Evolutionary conservation across 2,888 invertebrate species (phyloP), one percentile per base, ranked within the genome.

Genomic region (Drosophila hawaiiensis): DNA sequence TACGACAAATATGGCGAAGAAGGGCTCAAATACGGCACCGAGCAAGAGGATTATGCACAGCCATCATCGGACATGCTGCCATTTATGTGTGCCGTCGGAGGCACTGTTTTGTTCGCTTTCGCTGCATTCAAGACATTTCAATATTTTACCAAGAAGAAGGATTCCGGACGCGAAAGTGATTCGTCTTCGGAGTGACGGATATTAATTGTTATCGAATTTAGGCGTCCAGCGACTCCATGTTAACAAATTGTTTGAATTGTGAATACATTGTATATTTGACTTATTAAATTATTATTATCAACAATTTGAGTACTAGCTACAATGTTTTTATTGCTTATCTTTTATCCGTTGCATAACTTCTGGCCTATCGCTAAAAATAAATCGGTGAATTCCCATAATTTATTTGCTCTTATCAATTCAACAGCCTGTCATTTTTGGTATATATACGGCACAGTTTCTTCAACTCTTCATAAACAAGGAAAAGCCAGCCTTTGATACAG

Each of bases 71-170:
- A 84, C 22, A 83, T 89, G 84, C 12, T 83, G 22, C 84, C 89
- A 1, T 89, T 84, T 41, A 78, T 84, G 69, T 75, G 76, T 31
- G 84, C 78, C 7, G 82, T 84, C 41, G 89, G 86, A 1, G 84
- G 84, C n/a, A 82, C 84, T 0, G 78, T 84, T 39, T 53, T 84
- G 29, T 84, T 84, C 55, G 87, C 84, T 0, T 84, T 81, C 54
- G 89, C 72, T 2, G 89, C 89, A 3, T 89, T 73, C 19, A 84
- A 89, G 55, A 83, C 84, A 1, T 84, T 83, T 25, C 74, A 86
- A 49, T 81, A 73, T 50, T 84, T 84, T n/a, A 81, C 78, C 0
- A 73, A 81, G n/a, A 84, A 84, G 62, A 86, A 83, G 50, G 35
- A 61, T 7, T n/a, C 65, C 7, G 22, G 39, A 6, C 12, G n/a